These are phyloP conservation scores for Bothrops jararaca DNA, from an alignment of 2,113 vertebrate species.

Conservation along the genomic window DNA sequence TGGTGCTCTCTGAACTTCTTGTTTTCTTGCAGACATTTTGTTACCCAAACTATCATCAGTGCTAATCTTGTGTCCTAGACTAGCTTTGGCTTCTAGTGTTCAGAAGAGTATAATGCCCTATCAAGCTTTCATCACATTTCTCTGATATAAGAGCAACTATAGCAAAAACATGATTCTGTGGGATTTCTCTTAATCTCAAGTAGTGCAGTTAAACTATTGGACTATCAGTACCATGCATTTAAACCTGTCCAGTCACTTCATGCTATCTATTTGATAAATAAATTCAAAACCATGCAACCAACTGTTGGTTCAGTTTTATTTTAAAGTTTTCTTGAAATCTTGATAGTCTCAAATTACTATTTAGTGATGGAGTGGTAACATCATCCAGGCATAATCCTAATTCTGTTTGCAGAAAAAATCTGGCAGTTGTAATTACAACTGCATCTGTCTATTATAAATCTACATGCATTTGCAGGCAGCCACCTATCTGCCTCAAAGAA, in stretches of 20 bases:
- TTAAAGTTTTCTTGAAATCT: not conserved
- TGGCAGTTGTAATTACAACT: not conserved
- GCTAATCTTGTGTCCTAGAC: not conserved
- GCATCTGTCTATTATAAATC: not conserved
- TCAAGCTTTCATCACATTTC: not conserved
- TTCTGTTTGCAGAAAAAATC: not conserved
- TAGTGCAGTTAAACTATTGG: not conserved
- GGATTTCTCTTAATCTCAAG: not conserved
- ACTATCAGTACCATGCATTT: not conserved
- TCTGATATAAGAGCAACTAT: not conserved
- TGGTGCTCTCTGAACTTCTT: not conserved
- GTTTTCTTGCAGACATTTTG: not conserved
- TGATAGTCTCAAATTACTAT: not conserved
- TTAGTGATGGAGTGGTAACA: not conserved
- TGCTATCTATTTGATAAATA: not conserved
- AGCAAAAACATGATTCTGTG: not conserved
- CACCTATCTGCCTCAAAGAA: not conserved
- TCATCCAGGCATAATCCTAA: not conserved
- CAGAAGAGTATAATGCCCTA: slow-evolving; percentile 20
- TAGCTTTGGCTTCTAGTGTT: slow-evolving; percentile 18
- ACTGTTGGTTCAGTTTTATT: not conserved
- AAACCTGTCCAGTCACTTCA: not conserved
- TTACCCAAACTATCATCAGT: not conserved
- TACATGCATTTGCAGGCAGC: not conserved
- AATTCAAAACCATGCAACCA: not conserved